phyloP scores from a whole-genome alignment of 2,797 vertebrate genomes.

The Siniperca obscura region DNA sequence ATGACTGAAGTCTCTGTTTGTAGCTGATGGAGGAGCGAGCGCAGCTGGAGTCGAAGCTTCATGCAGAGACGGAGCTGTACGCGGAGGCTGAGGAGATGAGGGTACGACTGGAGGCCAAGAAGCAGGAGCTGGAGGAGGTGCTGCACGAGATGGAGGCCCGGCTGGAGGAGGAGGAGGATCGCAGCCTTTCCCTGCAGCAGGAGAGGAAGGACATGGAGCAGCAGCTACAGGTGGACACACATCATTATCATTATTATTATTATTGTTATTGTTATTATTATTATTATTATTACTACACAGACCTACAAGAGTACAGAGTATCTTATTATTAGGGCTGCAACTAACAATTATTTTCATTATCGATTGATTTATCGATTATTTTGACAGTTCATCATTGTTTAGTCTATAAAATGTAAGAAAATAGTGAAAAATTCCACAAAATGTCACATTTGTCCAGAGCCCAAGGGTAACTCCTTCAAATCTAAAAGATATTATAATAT shows the following conservation, averaged over 20 bases:
- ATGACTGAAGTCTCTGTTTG: neutral
- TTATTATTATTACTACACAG: neutral
- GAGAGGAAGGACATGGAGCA: constrained; percentile 96
- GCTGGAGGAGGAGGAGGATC: constrained; percentile 97
- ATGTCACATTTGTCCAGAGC: too few species aligned
- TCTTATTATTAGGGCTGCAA: too few species aligned
- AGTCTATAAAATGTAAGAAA: too few species aligned
- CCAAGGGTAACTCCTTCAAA: too few species aligned
- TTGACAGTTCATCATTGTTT: too few species aligned
- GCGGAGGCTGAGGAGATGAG: constrained; percentile 95
- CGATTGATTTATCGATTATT: too few species aligned
- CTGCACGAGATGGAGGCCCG: constrained; percentile 96
- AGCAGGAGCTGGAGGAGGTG: constrained; percentile 97
- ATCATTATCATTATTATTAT: neutral
- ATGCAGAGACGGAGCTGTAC: constrained; percentile 93
- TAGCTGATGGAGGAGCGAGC: constrained; percentile 91
- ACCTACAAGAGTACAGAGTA: too few species aligned
- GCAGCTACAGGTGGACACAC: constrained; percentile 89
- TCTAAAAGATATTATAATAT: too few species aligned
- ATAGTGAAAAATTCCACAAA: too few species aligned
- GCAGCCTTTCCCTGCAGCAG: constrained; percentile 86
- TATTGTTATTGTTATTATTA: neutral
- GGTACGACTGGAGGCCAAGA: constrained; percentile 92
- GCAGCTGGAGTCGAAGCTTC: constrained; percentile 91
- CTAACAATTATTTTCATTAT: too few species aligned